Evolutionary conservation across 2,888 invertebrate genomes (phyloP), one percentile per base, ranked within the genome.

Genomic region (Leptopilina syphax): DNA sequence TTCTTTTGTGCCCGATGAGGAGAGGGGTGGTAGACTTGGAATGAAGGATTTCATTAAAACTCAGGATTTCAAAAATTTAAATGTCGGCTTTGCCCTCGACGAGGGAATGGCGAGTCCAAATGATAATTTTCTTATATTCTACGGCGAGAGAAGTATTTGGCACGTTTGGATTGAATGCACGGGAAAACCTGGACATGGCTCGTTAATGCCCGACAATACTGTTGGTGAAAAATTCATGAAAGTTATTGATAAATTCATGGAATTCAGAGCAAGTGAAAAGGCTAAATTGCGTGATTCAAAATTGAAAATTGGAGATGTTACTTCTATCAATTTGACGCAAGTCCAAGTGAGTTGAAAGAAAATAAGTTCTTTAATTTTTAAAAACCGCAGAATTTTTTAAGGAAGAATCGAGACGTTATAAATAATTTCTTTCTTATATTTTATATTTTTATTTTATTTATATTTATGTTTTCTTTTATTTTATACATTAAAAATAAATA

Each of bases 171-270:
- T 96, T 0, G 94, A 94, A 18, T 95, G 96, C 85, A 92, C 91
- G 10, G 97, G 97, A 0, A 93, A 93, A 13, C 95, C 97, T 0
- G 97, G 96, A 0, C 97, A 97, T 90, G 97, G 96, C 0, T 96
- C 96, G 0, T 89, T 95, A n/a, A 92, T 97, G 70, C 87, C 93
- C 7, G 92, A 94, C 65, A 94, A 95, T 80, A 96, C 96, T 1
- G 96, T 96, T 12, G 96, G 95, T 0, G 95, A 95, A 90, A 96
- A 97, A 91, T 91, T 96, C 80, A 91, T 92, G 82, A 92, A 92
- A 80, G 90, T 96, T 1, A 93, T 96, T 1, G 93, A 95, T 84
- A 94, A 94, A 85, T 94, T 96, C 84, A 94, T 95, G 93, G 93
- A 93, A n/a, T 93, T 94, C 27, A 93, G 96, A 18, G 93, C 93